A percentile compares a stretch with the other conserved stretches of the same genome.
Evolutionary conservation across 1,140 invertebrate genomes (phyloP).

Genomic region (Thaumatotibia leucotreta): DNA sequence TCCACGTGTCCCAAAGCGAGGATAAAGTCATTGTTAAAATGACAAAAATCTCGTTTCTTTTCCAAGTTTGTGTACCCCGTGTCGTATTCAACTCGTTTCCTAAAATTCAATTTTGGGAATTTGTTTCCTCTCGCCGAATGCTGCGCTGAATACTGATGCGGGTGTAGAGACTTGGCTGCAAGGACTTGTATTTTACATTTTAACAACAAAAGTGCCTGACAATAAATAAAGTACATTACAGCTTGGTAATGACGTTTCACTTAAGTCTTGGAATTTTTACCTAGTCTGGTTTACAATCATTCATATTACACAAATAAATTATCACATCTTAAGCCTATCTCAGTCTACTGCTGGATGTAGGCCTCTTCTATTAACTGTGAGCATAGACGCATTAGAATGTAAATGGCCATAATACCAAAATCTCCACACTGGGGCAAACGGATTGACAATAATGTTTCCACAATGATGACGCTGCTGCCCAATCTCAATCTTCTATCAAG

Average conservation of each 20-base stretch:
- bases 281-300: too few relatives aligned
- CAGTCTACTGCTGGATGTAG: too few relatives aligned
- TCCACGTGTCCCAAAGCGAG: slow-evolving; percentile 12
- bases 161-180: slow-evolving; percentile 38
- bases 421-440: too few relatives aligned
- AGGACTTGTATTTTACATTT: slow-evolving; percentile 44
- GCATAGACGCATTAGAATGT: too few relatives aligned
- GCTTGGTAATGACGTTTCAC: neutral
- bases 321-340: too few relatives aligned
- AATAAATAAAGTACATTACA: neutral
- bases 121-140: slow-evolving; percentile 69
- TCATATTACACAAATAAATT: too few relatives aligned
- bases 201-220: slow-evolving; percentile 41
- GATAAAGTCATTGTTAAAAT: slow-evolving; percentile 59
- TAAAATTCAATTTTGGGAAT: slow-evolving; percentile 77
- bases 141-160: slow-evolving; percentile 68
- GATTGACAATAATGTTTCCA: too few relatives aligned
- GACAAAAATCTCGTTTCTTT: slow-evolving; percentile 70
- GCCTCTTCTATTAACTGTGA: too few relatives aligned
- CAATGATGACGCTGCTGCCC: too few relatives aligned
- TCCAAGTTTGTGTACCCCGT: slow-evolving; percentile 65
- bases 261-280: too few relatives aligned
- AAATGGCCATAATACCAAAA: too few relatives aligned
- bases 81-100: slow-evolving; percentile 75
- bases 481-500: too few relatives aligned